Evolutionary conservation across 2,113 vertebrate species (phyloP), one percentile per base, ranked within the genome.

Genomic region (Neotoma lepida): DNA sequence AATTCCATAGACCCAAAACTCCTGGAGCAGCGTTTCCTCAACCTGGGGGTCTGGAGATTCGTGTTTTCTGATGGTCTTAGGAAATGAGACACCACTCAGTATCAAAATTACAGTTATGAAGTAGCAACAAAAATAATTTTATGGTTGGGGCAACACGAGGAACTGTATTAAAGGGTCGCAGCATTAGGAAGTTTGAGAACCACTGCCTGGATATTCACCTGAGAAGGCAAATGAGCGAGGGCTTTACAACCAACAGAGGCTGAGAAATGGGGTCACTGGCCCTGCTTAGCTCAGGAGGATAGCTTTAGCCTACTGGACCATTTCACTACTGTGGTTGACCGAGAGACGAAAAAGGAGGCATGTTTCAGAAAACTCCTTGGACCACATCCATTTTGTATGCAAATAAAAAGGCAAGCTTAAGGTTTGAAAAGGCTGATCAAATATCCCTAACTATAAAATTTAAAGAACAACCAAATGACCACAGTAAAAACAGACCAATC

Each of bases 351-450:
- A 46, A 35, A 56, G 20, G 26, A 49, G 51, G 73, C 51, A 64
- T 35, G 26, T 4, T 91, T 77, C 80, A 80, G 71, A 85, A 88
- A 88, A 92, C 20, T 84, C 58, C 13, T 84, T 64, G n/a, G 33
- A 61, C 76, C n/a, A 22, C 26, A 82, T 80, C 41, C 61, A 44
- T 87, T 49, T 70, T 87, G 22, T 33, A 46, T 46, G 33, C 66
- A 96, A 39, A 90, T 70, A 88, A 80, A 85, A n/a, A n/a, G n/a
- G 49, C 22, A 22, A 78, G 28, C 41, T 87, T 33, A 26, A 82
- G 56, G 81, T 17, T 30, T 86, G 89, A 88, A 95, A 22, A 95
- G 17, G 17, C 49, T 96, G 26, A 81, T 28, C 17, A 86, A 68
- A 49, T 78, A 28, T 49, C 44, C 12, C 88, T 61, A 88, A 49